phyloP scores from a whole-genome alignment of 2,888 invertebrate species.

The Thyatira batis region DNA sequence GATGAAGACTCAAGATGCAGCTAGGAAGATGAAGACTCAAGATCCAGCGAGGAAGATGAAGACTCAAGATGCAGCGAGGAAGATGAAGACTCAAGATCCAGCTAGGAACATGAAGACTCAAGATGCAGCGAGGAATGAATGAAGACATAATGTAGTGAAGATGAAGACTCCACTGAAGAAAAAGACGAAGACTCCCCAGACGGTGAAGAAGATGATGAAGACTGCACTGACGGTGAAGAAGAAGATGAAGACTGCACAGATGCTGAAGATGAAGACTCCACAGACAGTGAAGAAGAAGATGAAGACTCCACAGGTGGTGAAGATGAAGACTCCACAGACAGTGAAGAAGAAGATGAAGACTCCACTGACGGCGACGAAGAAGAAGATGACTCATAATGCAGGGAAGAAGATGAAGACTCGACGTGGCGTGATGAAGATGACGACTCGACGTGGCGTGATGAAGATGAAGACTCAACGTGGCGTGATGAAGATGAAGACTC shows the following conservation, averaged over 20 bases:
- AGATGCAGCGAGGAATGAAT: constrained; percentile 14
- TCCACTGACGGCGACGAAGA: constrained; percentile 6
- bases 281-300: background rate
- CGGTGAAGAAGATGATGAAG: constrained; percentile 1
- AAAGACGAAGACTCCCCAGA: background rate
- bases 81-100: constrained; percentile 10
- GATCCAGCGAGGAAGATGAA: constrained; percentile 4
- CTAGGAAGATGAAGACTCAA: constrained; percentile 9
- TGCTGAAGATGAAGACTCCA: background rate
- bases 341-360: constrained; percentile 3
- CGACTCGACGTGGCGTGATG: background rate
- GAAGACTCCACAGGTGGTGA: constrained; percentile 5
- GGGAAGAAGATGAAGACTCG: constrained; percentile 6
- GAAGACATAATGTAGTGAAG: no score
- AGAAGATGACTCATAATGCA: constrained; percentile 13
- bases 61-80: constrained; percentile 4
- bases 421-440: background rate
- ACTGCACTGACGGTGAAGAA: background rate
- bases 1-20: constrained; percentile 2
- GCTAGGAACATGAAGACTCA: constrained; percentile 8
- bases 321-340: constrained; percentile 4
- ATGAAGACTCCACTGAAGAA: background rate
- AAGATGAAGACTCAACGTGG: background rate
- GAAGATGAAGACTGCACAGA: constrained; percentile 2
- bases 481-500: background rate